Evolutionary conservation across 2,888 invertebrate species (phyloP), one percentile per base, ranked within the genome.

Genomic region (Antheraea yamamai): DNA sequence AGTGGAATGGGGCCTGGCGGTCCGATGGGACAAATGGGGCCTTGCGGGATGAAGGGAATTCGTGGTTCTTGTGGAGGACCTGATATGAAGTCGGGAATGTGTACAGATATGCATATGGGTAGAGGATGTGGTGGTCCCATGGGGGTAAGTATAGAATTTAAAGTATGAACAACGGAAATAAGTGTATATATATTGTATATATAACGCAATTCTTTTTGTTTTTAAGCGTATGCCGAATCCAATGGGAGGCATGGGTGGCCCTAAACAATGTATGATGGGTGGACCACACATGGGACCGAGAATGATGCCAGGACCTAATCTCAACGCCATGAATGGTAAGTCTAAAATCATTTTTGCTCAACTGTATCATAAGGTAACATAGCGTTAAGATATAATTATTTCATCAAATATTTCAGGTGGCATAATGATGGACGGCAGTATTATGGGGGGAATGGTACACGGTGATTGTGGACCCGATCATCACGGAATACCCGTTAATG

Each of bases 81-180:
- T 1, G 95, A 95, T 78, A 95, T 95, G 94, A 95, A 95, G 78
- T 83, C 90, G 0, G 92, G 93, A 12, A 95, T 95, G 94, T 95
- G 95, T 79, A 89, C 92, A 77, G 95, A 95, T 82, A 95, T 95
- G 89, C 95, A 95, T 82, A 95, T 95, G 95, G 94, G 94, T 23
- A 88, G 95, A 80, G 95, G 92, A 4, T 95, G 95, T 75, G 95
- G 95, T 2, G 95, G 94, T 71, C 95, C 95, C 72, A 95, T 95
- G 95, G 95, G 95, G 85, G 95, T 95, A 81, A 91, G 93, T 10
- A 74, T n/a, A 70, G 18, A 47, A 7, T 30, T 75, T 39, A 39
- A 12, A 14, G 4, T 66, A 35, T 68, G 35, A 35, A 18, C 4
- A 35, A 68, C 18, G 16, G 16, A 35, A 35, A 0, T 0, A 39